Base-by-base conservation (phyloP, 2,797 vertebrate genomes). In the Xenops minutus region DNA sequence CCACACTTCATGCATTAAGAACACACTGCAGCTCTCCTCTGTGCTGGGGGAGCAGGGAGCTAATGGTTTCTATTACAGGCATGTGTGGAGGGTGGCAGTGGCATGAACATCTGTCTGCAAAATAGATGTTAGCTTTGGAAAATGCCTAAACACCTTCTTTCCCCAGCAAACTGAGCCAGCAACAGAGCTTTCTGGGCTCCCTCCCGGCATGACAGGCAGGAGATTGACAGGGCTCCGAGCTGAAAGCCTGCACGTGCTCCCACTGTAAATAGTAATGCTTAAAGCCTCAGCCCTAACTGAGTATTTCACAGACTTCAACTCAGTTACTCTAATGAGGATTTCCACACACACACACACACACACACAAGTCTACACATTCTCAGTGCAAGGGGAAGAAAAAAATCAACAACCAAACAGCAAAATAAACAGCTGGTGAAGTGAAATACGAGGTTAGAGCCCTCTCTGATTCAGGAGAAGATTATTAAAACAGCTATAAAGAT, bases 191-290 rank as follows among this genome's bases (percentile, higher is more conserved):
- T 69, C 63, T 30, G 32, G 89, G 93, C 80, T 88, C 93, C 92
- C 92, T 93, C 93, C n/a, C 26, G 3, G 91, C 22, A 7, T 78
- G 76, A 88, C 87, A 79, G 89, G 93, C 73, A 3, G 72, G 72
- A 94, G 97, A 97, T 66, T 92, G 97, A 96, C 97, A 97, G 88
- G 80, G 95, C 67, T 96, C n/a, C 37, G 93, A 80, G 92, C 93
- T 2, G 67, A 76, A 48, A 92, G 89, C 64, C 80, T 0, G 91
- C 72, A 54, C 85, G 89, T 97, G 97, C 94, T 95, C 83, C 92
- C 77, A 89, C 96, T 97, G 97, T 95, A 97, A 97, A 98, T 95
- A 64, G 78, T 61, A n/a, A 78, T 6, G 41, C 91, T 94, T 68
- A 41, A 93, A 94, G 85, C 87, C 85, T 94, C 93, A 82, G 92